phyloP scores from a whole-genome alignment of 2,888 invertebrate genomes.

The Opisthograptis luteolata region DNA sequence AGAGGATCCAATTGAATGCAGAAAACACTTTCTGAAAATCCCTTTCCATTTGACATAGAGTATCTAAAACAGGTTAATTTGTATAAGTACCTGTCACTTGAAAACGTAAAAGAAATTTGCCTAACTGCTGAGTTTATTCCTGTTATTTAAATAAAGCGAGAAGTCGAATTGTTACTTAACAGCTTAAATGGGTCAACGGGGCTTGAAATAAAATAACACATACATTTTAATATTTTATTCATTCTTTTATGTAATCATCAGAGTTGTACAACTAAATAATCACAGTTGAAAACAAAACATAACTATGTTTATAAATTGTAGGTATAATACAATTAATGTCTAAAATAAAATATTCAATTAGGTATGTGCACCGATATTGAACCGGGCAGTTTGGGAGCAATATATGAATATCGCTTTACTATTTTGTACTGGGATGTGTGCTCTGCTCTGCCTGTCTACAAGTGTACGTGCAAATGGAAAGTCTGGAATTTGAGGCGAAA shows the following conservation, averaged over 20 bases:
- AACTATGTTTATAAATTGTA: constrained; percentile 69
- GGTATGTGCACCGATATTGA: constrained; percentile 45
- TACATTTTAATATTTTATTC: constrained; percentile 76
- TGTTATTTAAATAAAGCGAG: neutral
- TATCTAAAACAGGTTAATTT: too few relatives aligned
- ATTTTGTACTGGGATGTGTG: constrained; percentile 77
- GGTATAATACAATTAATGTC: constrained; percentile 63
- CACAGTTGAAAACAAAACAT: constrained; percentile 85
- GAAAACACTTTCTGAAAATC: too few relatives aligned
- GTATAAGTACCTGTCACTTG: too few relatives aligned
- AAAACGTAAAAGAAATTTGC: neutral
- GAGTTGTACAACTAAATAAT: constrained; percentile 86
- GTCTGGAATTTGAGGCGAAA: constrained; percentile 6
- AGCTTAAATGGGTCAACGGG: neutral
- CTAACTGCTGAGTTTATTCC: too few relatives aligned
- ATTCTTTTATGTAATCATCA: constrained; percentile 84
- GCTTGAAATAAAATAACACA: constrained; percentile 48
- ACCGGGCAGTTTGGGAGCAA: constrained; percentile 33
- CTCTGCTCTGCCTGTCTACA: constrained; percentile 73
- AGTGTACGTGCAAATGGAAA: constrained; percentile 18
- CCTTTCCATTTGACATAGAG: too few relatives aligned
- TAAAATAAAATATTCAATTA: constrained; percentile 64
- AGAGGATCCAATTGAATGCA: too few relatives aligned
- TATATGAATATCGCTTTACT: constrained; percentile 23
- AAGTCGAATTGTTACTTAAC: neutral